Conservation (phyloP, 2,888 invertebrate genomes). For the Morpho deidamia region DNA sequence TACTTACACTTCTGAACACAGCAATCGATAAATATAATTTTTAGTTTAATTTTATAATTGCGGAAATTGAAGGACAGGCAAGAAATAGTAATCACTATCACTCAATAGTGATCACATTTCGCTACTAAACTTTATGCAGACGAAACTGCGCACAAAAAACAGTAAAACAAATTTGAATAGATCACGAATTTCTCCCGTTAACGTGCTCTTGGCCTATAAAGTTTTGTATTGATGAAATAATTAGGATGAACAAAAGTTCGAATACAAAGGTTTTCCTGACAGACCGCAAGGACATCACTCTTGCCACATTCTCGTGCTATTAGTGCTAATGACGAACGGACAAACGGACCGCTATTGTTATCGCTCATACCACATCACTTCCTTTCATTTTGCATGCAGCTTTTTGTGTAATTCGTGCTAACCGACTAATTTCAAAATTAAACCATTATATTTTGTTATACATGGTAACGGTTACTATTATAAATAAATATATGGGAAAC, state of each 20-base stretch:
- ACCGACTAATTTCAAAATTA: no score
- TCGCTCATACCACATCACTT: conserved; percentile 51
- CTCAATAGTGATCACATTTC: no score
- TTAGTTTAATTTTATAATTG: no score
- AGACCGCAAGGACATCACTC: conserved; percentile 59
- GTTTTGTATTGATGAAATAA: conserved; percentile 67
- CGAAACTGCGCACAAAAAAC: no score
- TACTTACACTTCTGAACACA: no score
- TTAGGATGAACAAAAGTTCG: conserved; percentile 34
- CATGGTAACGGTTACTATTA: no score
- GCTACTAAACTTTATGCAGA: no score
- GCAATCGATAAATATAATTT: no score
- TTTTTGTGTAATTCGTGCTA: not conserved
- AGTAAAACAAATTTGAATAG: not conserved
- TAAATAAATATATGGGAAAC: no score
- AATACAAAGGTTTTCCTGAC: conserved; percentile 43
- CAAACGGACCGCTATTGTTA: conserved; percentile 47
- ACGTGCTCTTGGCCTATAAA: conserved; percentile 25
- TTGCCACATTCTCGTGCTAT: conserved; percentile 54
- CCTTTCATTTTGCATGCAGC: conserved; percentile 24
- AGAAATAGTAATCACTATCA: no score
- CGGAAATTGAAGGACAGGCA: no score
- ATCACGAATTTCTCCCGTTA: not conserved
- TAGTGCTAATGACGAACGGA: conserved; percentile 59
- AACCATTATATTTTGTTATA: no score